Evolutionary conservation across 2,797 vertebrate genomes (phyloP).

Genomic region (Triplophysa yarkandensis): DNA sequence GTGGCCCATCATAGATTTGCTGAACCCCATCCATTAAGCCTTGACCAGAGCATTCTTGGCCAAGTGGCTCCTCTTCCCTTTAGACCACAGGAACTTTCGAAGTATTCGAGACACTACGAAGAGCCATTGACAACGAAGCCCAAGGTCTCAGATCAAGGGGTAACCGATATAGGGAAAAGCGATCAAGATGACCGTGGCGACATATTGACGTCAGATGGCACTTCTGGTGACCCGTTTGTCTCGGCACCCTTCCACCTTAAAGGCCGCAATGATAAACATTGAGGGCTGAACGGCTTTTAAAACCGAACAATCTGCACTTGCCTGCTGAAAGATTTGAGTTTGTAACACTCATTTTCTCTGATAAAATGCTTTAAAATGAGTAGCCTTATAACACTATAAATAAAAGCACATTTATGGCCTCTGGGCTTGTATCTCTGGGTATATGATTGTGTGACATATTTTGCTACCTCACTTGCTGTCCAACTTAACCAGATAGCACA

Average conservation of each 20-base stretch:
- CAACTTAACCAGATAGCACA: neutral
- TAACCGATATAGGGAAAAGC: constrained; percentile 73
- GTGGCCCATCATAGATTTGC: constrained; percentile 52
- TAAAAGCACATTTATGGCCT: constrained; percentile 25
- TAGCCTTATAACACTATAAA: constrained; percentile 13
- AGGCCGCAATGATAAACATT: constrained; percentile 83
- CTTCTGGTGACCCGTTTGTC: constrained; percentile 83
- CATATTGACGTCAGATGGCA: constrained; percentile 73
- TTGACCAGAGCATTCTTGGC: constrained; percentile 69
- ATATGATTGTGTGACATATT: constrained; percentile 61
- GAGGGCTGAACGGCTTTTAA: constrained; percentile 40
- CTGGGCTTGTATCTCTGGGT: constrained; percentile 19
- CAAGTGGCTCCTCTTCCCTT: constrained; percentile 78
- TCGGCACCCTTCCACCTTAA: constrained; percentile 91
- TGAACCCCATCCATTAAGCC: constrained; percentile 52
- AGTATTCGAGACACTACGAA: constrained; percentile 95
- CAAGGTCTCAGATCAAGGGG: constrained; percentile 57
- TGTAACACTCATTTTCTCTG: constrained; percentile 57
- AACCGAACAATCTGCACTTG: constrained; percentile 57
- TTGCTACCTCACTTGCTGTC: constrained; percentile 72
- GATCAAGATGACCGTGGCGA: constrained; percentile 73
- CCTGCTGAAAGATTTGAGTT: constrained; percentile 62
- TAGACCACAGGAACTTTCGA: constrained; percentile 85
- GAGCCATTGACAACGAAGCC: constrained; percentile 67
- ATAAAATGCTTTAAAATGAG: constrained; percentile 21